phyloP scores from a whole-genome alignment of 1,140 invertebrate genomes.

The Pseudomyrmex dendroicus region DNA sequence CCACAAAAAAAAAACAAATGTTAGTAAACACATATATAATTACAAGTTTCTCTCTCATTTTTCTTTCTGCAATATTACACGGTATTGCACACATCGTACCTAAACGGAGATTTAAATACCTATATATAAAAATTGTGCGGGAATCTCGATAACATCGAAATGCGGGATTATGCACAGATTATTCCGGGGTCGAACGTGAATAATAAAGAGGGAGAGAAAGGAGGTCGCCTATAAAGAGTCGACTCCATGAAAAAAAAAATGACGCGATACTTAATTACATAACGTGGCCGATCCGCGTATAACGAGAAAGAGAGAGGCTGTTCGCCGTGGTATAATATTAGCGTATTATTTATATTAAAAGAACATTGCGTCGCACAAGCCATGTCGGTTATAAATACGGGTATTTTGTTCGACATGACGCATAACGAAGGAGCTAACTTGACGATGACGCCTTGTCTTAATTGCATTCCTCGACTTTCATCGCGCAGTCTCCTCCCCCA shows the following conservation, averaged over 20 bases:
- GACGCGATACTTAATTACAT: conserved; percentile 41
- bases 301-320: conserved; percentile 27
- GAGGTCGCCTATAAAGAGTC: conserved; percentile 42
- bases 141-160: conserved; percentile 1
- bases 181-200: conserved; percentile 17
- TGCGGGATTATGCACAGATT: conserved; percentile 23
- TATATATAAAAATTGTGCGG: background rate
- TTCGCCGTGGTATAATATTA: background rate
- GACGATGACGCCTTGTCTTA: conserved; percentile 68
- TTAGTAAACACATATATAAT: conserved; percentile 9
- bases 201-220: conserved; percentile 35
- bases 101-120: conserved; percentile 15
- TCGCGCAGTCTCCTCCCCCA: conserved; percentile 43
- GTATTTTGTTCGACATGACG: conserved; percentile 45
- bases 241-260: conserved; percentile 14
- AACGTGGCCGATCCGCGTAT: conserved; percentile 19
- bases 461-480: conserved; percentile 72
- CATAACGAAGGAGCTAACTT: conserved; percentile 58
- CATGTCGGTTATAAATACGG: conserved; percentile 39
- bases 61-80: conserved; percentile 7
- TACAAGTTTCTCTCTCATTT: background rate
- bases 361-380: conserved; percentile 21
- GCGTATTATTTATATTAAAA: conserved; percentile 48
- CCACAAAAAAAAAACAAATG: background rate
- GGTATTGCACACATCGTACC: background rate